A percentile compares a stretch with the other conserved stretches of the same genome.
Conservation (phyloP, 1,140 invertebrate species). For the Hyposmocoma kahamanoa region DNA sequence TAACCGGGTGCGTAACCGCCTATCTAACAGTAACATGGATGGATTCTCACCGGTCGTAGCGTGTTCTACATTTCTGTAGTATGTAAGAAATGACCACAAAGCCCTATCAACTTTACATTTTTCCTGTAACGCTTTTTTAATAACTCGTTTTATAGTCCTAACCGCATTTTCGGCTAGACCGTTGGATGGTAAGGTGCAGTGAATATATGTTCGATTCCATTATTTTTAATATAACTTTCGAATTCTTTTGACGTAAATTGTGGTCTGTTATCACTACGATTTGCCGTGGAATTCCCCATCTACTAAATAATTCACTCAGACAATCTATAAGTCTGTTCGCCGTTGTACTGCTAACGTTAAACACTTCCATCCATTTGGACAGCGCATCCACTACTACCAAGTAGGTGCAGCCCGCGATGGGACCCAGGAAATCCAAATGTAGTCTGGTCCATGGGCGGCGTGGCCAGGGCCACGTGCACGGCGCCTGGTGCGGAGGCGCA, state of each 20-base stretch:
- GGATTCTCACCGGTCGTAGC: neutral
- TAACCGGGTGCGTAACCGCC: too few relatives aligned
- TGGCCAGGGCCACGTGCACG: neutral
- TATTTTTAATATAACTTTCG: neutral
- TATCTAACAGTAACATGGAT: too few relatives aligned
- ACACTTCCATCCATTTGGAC: neutral
- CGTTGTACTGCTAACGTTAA: neutral
- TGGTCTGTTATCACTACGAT: neutral
- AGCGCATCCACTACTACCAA: neutral
- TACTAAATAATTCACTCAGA: neutral
- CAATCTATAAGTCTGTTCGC: neutral
- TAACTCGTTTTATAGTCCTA: neutral
- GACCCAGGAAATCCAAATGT: neutral
- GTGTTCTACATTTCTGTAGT: neutral
- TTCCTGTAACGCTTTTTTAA: slow-evolving; percentile 7
- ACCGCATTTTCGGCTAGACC: neutral
- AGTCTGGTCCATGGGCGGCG: neutral
- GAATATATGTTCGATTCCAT: neutral
- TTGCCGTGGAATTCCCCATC: neutral
- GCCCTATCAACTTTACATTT: neutral
- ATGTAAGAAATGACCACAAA: neutral
- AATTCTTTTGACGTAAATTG: neutral
- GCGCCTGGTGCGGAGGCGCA: neutral
- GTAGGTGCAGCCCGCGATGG: neutral
- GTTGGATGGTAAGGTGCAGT: neutral